Base-by-base conservation (phyloP, 2,797 vertebrate genomes). In the Novumbra hubbsi region DNA sequence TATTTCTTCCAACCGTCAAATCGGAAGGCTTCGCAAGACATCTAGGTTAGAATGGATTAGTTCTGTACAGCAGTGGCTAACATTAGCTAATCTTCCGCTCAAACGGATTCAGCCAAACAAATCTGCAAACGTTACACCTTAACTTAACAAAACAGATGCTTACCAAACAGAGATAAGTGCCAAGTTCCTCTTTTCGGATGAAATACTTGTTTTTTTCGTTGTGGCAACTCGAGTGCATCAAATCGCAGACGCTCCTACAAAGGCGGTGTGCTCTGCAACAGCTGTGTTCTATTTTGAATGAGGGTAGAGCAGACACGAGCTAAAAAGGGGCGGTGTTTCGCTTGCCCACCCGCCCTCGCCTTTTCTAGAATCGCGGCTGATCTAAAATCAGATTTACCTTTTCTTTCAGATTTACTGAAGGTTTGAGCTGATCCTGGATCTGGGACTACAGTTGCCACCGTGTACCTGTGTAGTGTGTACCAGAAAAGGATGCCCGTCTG, bases 261-360 rank as follows among this genome's bases (percentile, higher is more conserved):
- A 78, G 74, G 82, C 86, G 83, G 72, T 75, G 85, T 75, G 76
- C 75, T 17, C 34, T 50, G 62, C 88, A 89, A 91, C 91, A 92
- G 91, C 91, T 92, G 91, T 89, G 89, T 75, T 91, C 73, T 92
- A 91, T 92, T 92, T 91, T 91, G 91, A 91, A 91, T 91, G 90
- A 89, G 87, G 78, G 62, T 45, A 38, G 70, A 72, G 19, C n/a
- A 8, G 19, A 65, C 41, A 73, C 48, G 21, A 15, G 24, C n/a
- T 50, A 9, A n/a, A 6, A 66, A 76, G 91, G 80, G 92, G 92
- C 41, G 41, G 41, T 11, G 41, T 45, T 45, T 27, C 12, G 21
- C 19, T 4, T 24, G 55, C 12, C 24, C 55, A 4, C 55, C 24
- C 21, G 55, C 55, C 55, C 12, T 60, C 11, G 5, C 9, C 21